These are phyloP conservation scores for Drosophila helvetica DNA, from an alignment of 2,888 invertebrate species.

Conservation along the genomic window DNA sequence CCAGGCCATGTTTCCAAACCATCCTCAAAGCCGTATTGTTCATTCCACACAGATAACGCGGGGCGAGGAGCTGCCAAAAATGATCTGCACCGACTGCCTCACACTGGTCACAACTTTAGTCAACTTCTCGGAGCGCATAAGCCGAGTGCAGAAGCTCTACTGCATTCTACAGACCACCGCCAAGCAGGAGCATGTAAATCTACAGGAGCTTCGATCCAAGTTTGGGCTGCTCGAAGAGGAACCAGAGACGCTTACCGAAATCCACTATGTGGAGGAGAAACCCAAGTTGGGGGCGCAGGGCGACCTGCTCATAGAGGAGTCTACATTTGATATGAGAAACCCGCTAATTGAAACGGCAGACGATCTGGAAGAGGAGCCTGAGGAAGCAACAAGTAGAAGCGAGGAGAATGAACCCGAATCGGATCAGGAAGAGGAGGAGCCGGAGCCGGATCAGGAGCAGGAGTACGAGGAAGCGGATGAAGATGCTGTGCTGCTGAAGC, in stretches of 20 bases:
- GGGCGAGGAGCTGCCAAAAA: constrained; percentile 74
- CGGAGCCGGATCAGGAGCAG: not conserved
- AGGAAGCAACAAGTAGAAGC: not conserved
- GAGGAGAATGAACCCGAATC: constrained; percentile 27
- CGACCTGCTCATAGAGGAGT: constrained; percentile 41
- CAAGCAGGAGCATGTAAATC: constrained; percentile 29
- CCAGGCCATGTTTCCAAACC: no score
- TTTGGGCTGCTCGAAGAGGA: constrained; percentile 65
- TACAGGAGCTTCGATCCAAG: constrained; percentile 56
- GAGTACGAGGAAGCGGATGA: constrained; percentile 34
- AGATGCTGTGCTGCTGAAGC: constrained; percentile 31
- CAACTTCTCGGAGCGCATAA: constrained; percentile 77
- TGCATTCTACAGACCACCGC: constrained; percentile 61
- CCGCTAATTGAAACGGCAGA: constrained; percentile 45
- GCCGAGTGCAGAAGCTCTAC: constrained; percentile 80
- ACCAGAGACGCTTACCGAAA: constrained; percentile 54
- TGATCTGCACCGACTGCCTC: constrained; percentile 77
- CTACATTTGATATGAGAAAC: constrained; percentile 55
- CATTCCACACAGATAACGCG: constrained; percentile 59
- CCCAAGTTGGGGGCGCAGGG: constrained; percentile 50
- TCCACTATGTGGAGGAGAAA: constrained; percentile 65
- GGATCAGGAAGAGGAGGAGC: constrained; percentile 1
- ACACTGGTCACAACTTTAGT: constrained; percentile 72
- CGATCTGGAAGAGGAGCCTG: not conserved
- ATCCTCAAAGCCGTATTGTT: no score